Evolutionary conservation across 2,797 vertebrate genomes (phyloP).

Genomic region (Centroberyx gerrardi): DNA sequence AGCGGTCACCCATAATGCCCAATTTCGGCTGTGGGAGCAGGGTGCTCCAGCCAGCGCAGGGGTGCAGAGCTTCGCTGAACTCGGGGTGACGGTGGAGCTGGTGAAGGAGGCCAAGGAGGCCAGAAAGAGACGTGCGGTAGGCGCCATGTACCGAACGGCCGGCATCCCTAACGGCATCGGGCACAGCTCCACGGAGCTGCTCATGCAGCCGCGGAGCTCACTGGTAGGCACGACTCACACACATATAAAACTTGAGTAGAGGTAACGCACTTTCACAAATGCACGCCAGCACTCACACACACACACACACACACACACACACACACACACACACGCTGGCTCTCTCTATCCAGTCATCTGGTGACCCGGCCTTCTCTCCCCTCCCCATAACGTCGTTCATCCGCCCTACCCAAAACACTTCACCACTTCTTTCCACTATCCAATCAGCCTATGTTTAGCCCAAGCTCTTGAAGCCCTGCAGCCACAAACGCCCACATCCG

Average conservation of each 20-base stretch:
- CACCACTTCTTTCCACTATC: slow-evolving; percentile 75
- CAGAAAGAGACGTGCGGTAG: slow-evolving; percentile 80
- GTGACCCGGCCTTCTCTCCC: slow-evolving; percentile 43
- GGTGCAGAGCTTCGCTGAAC: slow-evolving; percentile 85
- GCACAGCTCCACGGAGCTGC: slow-evolving; percentile 87
- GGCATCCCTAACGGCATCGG: slow-evolving; percentile 86
- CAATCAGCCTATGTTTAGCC: slow-evolving; percentile 78
- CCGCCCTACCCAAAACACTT: slow-evolving; percentile 59
- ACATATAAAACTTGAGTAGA: slow-evolving; percentile 34
- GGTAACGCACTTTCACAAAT: slow-evolving; percentile 36
- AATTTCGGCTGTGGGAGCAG: slow-evolving; percentile 86
- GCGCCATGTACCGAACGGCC: slow-evolving; percentile 85
- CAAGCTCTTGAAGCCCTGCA: slow-evolving; percentile 47
- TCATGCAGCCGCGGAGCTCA: slow-evolving; percentile 83
- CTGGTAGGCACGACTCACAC: slow-evolving; percentile 75
- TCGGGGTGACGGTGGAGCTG: slow-evolving; percentile 86
- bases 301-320: slow-evolving; percentile 12
- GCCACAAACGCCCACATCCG: slow-evolving; percentile 76
- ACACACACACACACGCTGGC: slow-evolving; percentile 36
- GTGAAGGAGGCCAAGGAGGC: slow-evolving; percentile 85
- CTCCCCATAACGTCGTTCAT: slow-evolving; percentile 42
- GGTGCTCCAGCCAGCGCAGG: slow-evolving; percentile 82
- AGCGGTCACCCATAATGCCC: slow-evolving; percentile 86
- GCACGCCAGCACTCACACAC: slow-evolving; percentile 52
- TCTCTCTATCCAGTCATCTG: slow-evolving; percentile 48